Conservation (phyloP, 2,797 vertebrate species). For the Scolopax rusticola region DNA sequence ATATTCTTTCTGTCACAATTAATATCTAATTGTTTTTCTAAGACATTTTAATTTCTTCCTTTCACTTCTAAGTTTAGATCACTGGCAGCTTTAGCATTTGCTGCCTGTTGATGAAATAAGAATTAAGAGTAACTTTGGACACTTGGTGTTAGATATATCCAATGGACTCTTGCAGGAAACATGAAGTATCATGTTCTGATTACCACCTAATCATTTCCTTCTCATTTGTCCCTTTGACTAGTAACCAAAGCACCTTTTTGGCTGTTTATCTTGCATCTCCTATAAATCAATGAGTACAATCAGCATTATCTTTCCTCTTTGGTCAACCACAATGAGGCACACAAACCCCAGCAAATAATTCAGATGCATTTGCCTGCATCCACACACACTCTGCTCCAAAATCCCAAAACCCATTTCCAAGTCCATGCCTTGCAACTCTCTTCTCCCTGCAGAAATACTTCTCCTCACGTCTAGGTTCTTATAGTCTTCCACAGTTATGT, state of each 20-base stretch:
- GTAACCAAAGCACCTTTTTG: not conserved
- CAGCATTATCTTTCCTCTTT: not conserved
- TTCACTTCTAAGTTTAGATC: not conserved
- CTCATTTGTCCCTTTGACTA: not conserved
- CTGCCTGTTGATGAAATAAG: not conserved
- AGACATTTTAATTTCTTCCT: not conserved
- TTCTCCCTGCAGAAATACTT: not conserved
- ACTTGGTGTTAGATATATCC: not conserved
- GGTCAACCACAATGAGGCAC: not conserved
- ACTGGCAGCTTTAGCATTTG: not conserved
- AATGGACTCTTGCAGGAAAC: not conserved
- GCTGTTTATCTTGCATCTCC: not conserved
- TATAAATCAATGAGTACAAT: not conserved
- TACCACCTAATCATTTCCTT: not conserved
- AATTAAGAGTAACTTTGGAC: not conserved
- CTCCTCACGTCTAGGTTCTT: not conserved
- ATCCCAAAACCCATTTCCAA: not conserved
- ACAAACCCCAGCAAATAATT: not conserved
- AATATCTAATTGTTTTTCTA: not conserved
- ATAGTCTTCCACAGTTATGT: not conserved
- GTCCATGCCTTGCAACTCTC: not conserved
- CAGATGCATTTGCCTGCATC: not conserved
- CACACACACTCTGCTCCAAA: not conserved
- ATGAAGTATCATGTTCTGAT: not conserved
- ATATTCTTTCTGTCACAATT: not conserved